Percentiles rank a stretch among this genome's conserved stretches.
Evolutionary conservation across 2,113 vertebrate species (phyloP).

Genomic region (Chroicocephalus ridibundus): DNA sequence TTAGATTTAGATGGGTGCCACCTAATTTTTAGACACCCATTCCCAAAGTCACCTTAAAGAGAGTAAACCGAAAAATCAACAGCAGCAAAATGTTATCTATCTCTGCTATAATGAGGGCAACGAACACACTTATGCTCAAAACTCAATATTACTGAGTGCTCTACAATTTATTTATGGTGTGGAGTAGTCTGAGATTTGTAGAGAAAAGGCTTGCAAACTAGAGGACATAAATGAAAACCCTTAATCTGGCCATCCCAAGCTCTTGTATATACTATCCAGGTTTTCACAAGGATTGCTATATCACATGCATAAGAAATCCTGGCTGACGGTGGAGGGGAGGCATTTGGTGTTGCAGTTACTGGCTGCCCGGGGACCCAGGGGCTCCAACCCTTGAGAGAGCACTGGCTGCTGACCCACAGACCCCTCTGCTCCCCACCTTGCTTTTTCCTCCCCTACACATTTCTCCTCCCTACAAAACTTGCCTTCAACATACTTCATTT

Average conservation of each 20-base stretch:
- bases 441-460: neutral
- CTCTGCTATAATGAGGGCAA: neutral
- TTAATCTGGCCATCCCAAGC: neutral
- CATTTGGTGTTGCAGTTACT: fast-evolving
- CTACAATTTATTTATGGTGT: neutral
- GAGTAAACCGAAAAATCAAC: neutral
- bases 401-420: neutral
- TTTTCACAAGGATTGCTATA: neutral
- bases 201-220: neutral
- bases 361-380: neutral
- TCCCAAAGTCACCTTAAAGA: neutral
- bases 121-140: neutral
- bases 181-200: neutral
- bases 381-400: neutral
- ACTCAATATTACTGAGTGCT: neutral
- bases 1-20: neutral
- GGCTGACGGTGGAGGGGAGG: neutral
- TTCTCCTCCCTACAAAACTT: neutral
- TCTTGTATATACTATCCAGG: neutral
- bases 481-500: neutral
- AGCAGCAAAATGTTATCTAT: neutral
- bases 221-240: neutral
- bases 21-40: neutral
- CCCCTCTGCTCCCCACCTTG: neutral
- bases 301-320: neutral